Base-by-base conservation (phyloP, 2,888 invertebrate species). In the Ornithoptera alexandrae region DNA sequence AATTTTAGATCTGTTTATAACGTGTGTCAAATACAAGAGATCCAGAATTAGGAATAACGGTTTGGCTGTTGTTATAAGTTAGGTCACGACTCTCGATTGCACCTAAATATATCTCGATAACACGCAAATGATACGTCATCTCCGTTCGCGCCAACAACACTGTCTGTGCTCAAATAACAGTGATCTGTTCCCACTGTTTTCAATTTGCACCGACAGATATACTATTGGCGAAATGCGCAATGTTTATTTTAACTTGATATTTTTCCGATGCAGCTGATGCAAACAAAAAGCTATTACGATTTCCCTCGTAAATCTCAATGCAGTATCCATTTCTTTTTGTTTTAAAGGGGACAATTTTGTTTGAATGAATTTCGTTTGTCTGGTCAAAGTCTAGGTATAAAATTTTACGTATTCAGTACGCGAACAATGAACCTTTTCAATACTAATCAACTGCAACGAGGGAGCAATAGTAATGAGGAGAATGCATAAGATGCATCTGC, bases 211-310 rank as follows among this genome's bases (percentile, higher is more conserved):
- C 36, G 62, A 69, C 66, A 66, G 66, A 66, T 63, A 70, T 62
- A 63, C 66, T 70, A 30, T 63, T 63, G 66, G 62, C 62, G 70
- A 66, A 70, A 70, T 67, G 66, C 66, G 65, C 70, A 70, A 63
- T 70, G 66, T 70, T 70, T 70, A 70, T 70, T 70, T 67, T 66
- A 67, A 70, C 69, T 69, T 65, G 66, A 70, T 70, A 70, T 67
- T 67, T 70, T 70, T 67, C 70, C 67, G 46, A 70, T 70, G 70
- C 67, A 70, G 67, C 67, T 64, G 67, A 70, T 70, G 64, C 67
- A 70, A 70, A 70, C 70, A 67, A 70, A 70, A 70, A 67, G 67
- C 67, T 70, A 64, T 64, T 67, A 59, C 70, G 62, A 70, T 70
- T 70, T 60, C 66, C n/a, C 59, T 63, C 63, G 70, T 67, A 70